These are phyloP conservation scores for Epicauta chinensis DNA, from an alignment of 1,140 invertebrate genomes.

Conservation along the genomic window DNA sequence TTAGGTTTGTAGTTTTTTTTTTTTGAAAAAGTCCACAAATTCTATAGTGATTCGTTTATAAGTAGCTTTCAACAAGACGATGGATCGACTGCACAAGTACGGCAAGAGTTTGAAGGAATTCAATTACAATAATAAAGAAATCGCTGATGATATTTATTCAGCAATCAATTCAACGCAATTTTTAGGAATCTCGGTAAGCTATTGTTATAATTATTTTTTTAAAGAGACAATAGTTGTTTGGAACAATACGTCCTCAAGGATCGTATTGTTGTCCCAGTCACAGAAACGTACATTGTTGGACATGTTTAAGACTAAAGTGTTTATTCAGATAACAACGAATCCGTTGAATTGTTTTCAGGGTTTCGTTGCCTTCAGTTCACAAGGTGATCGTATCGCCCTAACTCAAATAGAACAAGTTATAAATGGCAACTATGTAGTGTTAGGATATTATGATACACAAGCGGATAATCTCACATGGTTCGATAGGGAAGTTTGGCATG, in stretches of 20 bases:
- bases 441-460: conserved; percentile 96
- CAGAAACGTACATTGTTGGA: too few species aligned
- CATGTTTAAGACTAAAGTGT: too few species aligned
- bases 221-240: too few species aligned
- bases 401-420: conserved; percentile 98
- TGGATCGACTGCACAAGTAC: conserved; percentile 71
- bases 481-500: conserved; percentile 83
- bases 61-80: conserved; percentile 90
- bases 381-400: conserved; percentile 97
- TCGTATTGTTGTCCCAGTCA: too few species aligned
- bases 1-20: conserved; percentile 52
- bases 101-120: conserved; percentile 89
- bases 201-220: conserved; percentile 8
- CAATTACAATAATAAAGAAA: conserved; percentile 93
- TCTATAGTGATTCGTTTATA: conserved; percentile 15
- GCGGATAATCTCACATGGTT: conserved; percentile 93
- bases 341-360: conserved; percentile 57
- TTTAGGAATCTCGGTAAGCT: conserved; percentile 90
- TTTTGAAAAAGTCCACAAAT: too few species aligned
- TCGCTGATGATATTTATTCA: conserved; percentile 91
- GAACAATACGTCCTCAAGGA: too few species aligned
- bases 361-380: conserved; percentile 89
- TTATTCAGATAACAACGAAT: too few species aligned
- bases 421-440: conserved; percentile 87
- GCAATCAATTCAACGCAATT: conserved; percentile 98